Evolutionary conservation across 2,888 invertebrate species (phyloP).

Genomic region (Lithosia quadra): DNA sequence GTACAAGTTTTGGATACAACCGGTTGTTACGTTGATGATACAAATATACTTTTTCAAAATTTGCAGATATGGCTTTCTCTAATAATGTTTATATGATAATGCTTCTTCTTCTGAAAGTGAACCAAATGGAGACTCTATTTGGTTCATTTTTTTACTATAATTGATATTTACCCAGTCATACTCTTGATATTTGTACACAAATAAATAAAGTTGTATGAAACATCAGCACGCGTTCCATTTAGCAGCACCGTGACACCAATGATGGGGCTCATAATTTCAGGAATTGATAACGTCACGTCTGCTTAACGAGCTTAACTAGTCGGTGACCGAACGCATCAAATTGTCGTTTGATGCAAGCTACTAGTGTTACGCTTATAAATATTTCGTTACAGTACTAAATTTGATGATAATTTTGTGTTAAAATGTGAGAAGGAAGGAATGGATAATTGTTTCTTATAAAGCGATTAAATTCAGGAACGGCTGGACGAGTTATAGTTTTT

Average conservation of each 20-base stretch:
- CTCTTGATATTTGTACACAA: not conserved
- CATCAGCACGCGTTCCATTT: conserved; percentile 58
- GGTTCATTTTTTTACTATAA: no score
- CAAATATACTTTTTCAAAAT: no score
- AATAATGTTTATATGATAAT: no score
- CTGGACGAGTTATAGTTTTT: not conserved
- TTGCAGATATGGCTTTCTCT: no score
- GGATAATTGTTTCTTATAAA: not conserved
- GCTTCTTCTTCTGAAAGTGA: no score
- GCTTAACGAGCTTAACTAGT: conserved; percentile 84
- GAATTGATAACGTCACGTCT: conserved; percentile 75
- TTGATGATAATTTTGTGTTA: conserved; percentile 19
- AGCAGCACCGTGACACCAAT: conserved; percentile 76
- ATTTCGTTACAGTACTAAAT: conserved; percentile 51
- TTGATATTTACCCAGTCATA: no score
- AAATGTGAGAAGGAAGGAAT: not conserved
- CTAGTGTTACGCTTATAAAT: conserved; percentile 71
- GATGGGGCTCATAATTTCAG: conserved; percentile 76
- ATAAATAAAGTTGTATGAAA: conserved; percentile 15
- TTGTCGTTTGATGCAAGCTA: conserved; percentile 68
- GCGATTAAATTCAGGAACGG: no score
- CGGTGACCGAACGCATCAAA: conserved; percentile 74
- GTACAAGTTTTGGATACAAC: no score
- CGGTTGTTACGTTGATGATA: no score
- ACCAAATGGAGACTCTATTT: no score